Conservation (phyloP, 2,797 vertebrate genomes). For the Cuculus canorus region DNA sequence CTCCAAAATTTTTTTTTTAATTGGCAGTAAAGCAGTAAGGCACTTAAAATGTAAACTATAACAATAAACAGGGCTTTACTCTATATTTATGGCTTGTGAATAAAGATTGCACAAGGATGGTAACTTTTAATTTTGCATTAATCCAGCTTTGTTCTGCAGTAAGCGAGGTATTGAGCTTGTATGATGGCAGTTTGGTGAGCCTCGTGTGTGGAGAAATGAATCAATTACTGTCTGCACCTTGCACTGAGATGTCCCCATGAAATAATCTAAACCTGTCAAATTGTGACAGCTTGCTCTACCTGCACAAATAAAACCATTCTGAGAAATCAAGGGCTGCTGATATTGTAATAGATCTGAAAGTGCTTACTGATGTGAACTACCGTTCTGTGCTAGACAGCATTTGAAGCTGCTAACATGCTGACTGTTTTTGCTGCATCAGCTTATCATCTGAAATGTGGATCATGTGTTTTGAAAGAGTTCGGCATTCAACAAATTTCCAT, state of each 20-base stretch:
- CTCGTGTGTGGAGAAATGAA: background rate
- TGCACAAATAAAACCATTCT: conserved; percentile 18
- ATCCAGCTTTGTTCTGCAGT: background rate
- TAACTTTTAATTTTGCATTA: conserved; percentile 55
- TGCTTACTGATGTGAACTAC: conserved; percentile 52
- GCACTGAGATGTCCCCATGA: background rate
- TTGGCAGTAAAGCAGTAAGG: background rate
- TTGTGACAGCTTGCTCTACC: conserved; percentile 45
- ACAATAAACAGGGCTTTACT: background rate
- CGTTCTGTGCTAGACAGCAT: background rate
- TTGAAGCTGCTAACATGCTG: background rate
- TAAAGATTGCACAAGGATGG: background rate
- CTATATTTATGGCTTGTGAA: background rate
- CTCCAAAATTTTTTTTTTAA: background rate
- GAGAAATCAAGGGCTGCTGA: conserved; percentile 52
- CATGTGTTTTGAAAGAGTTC: background rate
- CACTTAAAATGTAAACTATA: background rate
- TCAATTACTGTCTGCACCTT: background rate
- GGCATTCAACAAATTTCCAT: background rate
- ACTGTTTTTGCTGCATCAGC: conserved; percentile 6
- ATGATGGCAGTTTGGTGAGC: background rate
- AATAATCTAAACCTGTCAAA: conserved; percentile 34
- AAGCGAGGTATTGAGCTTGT: background rate
- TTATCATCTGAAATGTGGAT: background rate
- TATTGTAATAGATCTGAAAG: conserved; percentile 55